Conservation (phyloP, 2,888 invertebrate genomes). For the Furcula furcula region DNA sequence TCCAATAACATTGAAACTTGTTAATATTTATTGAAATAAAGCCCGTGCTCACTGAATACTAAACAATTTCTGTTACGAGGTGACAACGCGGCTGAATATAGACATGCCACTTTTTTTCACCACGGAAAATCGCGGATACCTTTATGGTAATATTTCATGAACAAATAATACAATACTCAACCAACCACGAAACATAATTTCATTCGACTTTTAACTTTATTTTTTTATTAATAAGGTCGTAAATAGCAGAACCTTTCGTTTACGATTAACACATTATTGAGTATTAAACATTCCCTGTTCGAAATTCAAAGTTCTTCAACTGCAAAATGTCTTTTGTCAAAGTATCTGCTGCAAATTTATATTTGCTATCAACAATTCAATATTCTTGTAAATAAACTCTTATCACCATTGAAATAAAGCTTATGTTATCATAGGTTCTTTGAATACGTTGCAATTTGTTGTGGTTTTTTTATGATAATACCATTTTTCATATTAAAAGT, state of each 20-base stretch:
- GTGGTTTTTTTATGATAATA: conserved; percentile 60
- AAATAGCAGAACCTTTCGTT: too few species aligned
- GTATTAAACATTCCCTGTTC: background rate
- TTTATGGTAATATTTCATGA: background rate
- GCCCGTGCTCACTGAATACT: conserved; percentile 38
- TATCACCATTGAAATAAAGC: background rate
- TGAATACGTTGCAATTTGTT: conserved; percentile 5
- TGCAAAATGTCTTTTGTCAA: conserved; percentile 13
- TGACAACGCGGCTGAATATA: conserved; percentile 40
- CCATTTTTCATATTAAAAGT: conserved; percentile 80
- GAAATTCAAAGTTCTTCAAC: conserved; percentile 3
- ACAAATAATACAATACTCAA: background rate
- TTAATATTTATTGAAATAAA: conserved; percentile 57
- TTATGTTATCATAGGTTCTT: conserved; percentile 13
- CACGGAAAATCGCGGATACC: background rate
- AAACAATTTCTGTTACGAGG: conserved; percentile 44
- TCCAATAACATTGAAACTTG: conserved; percentile 41
- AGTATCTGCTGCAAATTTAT: conserved; percentile 27
- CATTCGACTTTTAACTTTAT: too few species aligned
- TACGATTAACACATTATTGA: conserved; percentile 1
- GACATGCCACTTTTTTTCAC: background rate
- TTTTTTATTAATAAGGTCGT: too few species aligned
- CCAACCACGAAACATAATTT: background rate
- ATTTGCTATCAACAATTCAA: conserved; percentile 16
- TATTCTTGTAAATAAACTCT: conserved; percentile 1